Evolutionary conservation across 2,113 vertebrate genomes (phyloP), one percentile per base, ranked within the genome.

Genomic region (Trichomycterus rosablanca): DNA sequence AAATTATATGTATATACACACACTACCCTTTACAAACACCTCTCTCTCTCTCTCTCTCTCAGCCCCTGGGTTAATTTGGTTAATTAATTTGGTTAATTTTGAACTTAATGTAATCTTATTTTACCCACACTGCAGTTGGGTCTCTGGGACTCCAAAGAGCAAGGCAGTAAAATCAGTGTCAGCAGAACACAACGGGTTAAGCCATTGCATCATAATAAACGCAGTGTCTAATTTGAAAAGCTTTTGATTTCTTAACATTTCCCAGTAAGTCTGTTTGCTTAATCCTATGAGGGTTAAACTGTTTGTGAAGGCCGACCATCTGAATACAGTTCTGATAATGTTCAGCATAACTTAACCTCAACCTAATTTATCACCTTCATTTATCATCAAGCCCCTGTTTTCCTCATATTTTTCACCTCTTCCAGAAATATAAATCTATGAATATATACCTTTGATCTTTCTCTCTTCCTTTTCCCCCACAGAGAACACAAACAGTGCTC

Each of bases 401-500:
- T 3, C 22, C 16, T 23, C 23, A 46, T 2, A 0, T 18, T 28
- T 51, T 40, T 16, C 40, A 12, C 14, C 7, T 39, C 15, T 32
- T 22, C 4, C 1, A n/a, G 20, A 6, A 37, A 8, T 23, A 23
- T 5, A 18, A 4, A 7, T 56, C 24, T 42, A 18, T 11, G 35
- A 19, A 6, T 28, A 26, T 16, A 16, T 1, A 19, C 35, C 10
- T 16, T 52, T 1, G 28, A 14, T 40, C n/a, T 4, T n/a, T 5
- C 2, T 37, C 15, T 39, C 16, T 4, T 6, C 3, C 22, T 49
- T 42, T 64, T 24, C 37, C 32, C 35, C 43, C n/a, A 46, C 51
- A 40, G 56, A 72, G 67, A 62, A 37, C 64, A 59, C 63, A 72
- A 60, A 19, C 14, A 19, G 68, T 44, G 44, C 46, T 76, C 67